Percentiles rank a stretch among this genome's conserved stretches.
Conservation (phyloP, 2,888 invertebrate genomes). For the Ectropis crepuscularia region DNA sequence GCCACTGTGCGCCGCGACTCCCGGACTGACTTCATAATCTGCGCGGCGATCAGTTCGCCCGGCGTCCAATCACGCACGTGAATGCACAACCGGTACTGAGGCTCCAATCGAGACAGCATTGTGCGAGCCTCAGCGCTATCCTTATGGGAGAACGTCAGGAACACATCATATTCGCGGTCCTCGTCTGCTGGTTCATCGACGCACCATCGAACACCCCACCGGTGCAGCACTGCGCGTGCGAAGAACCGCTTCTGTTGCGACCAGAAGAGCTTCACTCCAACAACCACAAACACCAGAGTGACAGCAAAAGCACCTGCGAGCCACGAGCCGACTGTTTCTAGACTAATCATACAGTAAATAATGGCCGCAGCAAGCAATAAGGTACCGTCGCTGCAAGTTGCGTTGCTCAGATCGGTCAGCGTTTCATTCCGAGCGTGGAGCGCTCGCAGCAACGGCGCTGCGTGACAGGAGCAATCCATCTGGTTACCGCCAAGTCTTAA, state of each 20-base stretch:
- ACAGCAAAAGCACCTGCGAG: background rate
- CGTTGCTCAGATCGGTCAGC: too few species aligned
- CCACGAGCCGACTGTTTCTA: background rate
- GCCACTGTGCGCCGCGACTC: conserved; percentile 79
- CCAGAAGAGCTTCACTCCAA: conserved; percentile 24
- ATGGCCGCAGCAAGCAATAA: too few species aligned
- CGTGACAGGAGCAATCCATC: too few species aligned
- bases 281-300: conserved; percentile 21
- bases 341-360: too few species aligned
- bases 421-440: too few species aligned
- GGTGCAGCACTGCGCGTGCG: conserved; percentile 40
- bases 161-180: too few species aligned
- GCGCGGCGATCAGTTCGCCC: conserved; percentile 83
- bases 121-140: conserved; percentile 87
- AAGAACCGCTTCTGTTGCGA: conserved; percentile 37
- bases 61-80: conserved; percentile 89
- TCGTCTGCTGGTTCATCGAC: conserved; percentile 78
- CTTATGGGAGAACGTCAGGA: too few species aligned
- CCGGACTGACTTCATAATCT: too few species aligned
- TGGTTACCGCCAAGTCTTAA: too few species aligned
- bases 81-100: conserved; percentile 84
- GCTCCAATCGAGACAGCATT: conserved; percentile 88
- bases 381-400: too few species aligned
- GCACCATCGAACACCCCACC: conserved; percentile 39
- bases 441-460: too few species aligned